phyloP scores from a whole-genome alignment of 2,797 vertebrate genomes.

The Enteromius mattozi region DNA sequence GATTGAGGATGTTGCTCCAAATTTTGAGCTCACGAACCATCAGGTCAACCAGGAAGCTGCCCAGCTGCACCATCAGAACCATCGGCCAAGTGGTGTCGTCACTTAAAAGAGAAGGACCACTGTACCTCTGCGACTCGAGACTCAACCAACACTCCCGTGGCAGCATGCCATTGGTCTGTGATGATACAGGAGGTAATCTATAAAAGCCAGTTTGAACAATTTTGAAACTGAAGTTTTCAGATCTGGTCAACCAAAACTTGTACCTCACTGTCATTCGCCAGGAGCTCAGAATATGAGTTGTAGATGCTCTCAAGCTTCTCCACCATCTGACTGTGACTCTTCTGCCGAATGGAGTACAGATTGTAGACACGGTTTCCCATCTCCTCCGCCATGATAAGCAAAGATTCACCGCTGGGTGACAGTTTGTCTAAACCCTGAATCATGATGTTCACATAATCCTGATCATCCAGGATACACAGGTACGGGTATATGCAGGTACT shows the following conservation, averaged over 20 bases:
- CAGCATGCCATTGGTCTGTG: constrained; percentile 74
- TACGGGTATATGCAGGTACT: constrained; percentile 82
- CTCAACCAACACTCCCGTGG: constrained; percentile 87
- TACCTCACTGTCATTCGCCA: constrained; percentile 88
- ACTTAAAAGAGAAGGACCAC: constrained; percentile 73
- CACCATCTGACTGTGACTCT: constrained; percentile 71
- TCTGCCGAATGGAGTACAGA: constrained; percentile 79
- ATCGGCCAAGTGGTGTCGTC: constrained; percentile 80
- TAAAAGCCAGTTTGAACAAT: not conserved
- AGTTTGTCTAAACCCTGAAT: constrained; percentile 84
- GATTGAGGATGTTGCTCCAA: constrained; percentile 76
- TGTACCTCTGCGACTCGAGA: constrained; percentile 75
- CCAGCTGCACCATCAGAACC: constrained; percentile 82
- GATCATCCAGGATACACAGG: constrained; percentile 85
- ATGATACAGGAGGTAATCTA: constrained; percentile 3
- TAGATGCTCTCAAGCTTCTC: constrained; percentile 83
- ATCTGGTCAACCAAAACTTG: not conserved
- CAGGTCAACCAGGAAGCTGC: constrained; percentile 86
- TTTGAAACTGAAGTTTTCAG: not conserved
- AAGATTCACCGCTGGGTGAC: constrained; percentile 84
- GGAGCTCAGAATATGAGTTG: constrained; percentile 77
- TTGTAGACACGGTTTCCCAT: constrained; percentile 82
- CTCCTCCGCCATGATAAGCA: constrained; percentile 79
- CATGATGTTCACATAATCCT: constrained; percentile 86
- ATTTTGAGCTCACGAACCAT: constrained; percentile 86